These are phyloP conservation scores for Oreocharis arfaki DNA, from an alignment of 2,113 vertebrate genomes.

Conservation along the genomic window DNA sequence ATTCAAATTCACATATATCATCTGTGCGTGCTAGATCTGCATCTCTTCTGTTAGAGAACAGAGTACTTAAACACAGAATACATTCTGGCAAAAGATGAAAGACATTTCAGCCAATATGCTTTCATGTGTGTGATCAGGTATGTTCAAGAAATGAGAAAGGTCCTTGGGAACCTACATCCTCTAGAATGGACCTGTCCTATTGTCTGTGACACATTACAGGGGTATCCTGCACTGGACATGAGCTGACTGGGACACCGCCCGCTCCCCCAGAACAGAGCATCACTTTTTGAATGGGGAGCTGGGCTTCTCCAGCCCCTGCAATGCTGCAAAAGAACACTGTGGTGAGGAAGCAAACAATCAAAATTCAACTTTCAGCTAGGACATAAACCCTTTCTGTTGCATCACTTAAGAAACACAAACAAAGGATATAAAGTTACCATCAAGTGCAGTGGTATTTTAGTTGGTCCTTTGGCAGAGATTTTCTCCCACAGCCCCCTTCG, in stretches of 20 bases:
- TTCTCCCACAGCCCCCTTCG: constrained; percentile 97
- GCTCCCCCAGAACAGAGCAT: neutral
- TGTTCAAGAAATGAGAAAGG: neutral
- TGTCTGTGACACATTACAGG: neutral
- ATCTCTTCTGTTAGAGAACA: neutral
- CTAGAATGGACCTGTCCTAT: neutral
- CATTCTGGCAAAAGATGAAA: neutral
- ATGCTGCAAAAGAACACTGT: neutral
- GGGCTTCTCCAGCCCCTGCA: neutral
- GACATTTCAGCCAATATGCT: neutral
- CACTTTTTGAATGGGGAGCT: neutral
- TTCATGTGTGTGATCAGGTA: neutral
- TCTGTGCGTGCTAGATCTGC: neutral
- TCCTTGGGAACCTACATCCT: neutral
- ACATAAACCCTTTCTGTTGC: neutral
- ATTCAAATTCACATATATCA: neutral
- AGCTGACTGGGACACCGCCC: neutral
- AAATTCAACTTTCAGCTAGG: neutral
- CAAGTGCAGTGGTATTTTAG: constrained; percentile 90
- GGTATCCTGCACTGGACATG: neutral
- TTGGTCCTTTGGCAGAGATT: constrained; percentile 97
- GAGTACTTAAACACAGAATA: neutral
- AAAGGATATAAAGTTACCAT: constrained; percentile 82
- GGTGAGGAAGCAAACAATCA: neutral
- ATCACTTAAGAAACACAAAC: constrained; percentile 33